A percentile compares a stretch with the other conserved stretches of the same genome.
These are phyloP conservation scores for Rhineura floridana DNA, from an alignment of 2,113 vertebrate species.

Conservation along the genomic window DNA sequence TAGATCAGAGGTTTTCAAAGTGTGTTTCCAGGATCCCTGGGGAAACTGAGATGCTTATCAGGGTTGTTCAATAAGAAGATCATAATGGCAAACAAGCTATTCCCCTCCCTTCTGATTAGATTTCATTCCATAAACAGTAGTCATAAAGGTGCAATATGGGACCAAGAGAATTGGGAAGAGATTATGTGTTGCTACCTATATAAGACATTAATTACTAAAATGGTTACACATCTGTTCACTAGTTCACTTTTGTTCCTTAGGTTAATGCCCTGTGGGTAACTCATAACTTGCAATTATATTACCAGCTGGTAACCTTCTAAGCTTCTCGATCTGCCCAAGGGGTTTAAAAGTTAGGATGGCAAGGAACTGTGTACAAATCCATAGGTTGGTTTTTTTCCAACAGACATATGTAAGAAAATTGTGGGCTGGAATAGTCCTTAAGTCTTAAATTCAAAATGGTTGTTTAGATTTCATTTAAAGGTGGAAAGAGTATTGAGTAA, in stretches of 20 bases:
- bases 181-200: not conserved
- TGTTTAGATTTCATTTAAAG: not conserved
- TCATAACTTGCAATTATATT: conserved; percentile 18
- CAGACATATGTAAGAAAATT: not conserved
- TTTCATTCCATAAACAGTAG: not conserved
- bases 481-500: not conserved
- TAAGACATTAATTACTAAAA: conserved; percentile 1
- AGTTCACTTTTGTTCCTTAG: not conserved
- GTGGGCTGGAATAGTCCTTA: not conserved
- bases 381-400: not conserved
- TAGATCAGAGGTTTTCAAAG: not conserved
- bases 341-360: not conserved
- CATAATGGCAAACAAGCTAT: not conserved
- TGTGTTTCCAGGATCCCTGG: not conserved
- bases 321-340: not conserved
- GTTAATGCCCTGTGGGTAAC: conserved; percentile 14
- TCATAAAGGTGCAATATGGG: not conserved
- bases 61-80: not conserved
- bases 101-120: not conserved
- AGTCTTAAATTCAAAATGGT: not conserved
- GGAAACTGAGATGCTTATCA: not conserved
- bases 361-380: conserved; percentile 5
- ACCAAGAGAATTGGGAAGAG: not conserved
- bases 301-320: conserved; percentile 25
- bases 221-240: not conserved